A percentile compares a stretch with the other conserved stretches of the same genome.
Evolutionary conservation across 2,113 vertebrate genomes (phyloP).

Genomic region (Rousettus leschenaultii): DNA sequence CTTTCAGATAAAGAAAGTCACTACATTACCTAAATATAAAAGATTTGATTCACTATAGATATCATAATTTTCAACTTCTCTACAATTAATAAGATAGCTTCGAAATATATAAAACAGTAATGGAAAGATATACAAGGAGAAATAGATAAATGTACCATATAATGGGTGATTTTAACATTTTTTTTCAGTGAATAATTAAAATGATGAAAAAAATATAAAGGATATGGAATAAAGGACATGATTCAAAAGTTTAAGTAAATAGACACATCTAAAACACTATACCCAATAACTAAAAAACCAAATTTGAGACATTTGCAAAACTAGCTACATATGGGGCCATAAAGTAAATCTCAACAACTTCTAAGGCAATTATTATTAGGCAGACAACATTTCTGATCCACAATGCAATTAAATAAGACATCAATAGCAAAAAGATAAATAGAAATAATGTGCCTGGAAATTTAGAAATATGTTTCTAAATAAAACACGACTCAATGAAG

Average conservation of each 20-base stretch:
- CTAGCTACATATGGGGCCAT: not conserved
- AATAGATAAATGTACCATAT: not conserved
- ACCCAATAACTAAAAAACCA: not conserved
- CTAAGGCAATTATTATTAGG: not conserved
- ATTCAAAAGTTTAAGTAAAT: not conserved
- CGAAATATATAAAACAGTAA: not conserved
- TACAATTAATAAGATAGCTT: not conserved
- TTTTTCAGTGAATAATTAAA: constrained; percentile 11
- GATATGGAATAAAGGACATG: not conserved
- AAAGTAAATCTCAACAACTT: not conserved
- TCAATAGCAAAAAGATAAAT: not conserved
- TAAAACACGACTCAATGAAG: not conserved
- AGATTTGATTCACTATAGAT: not conserved
- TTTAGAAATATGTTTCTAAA: not conserved
- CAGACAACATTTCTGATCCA: not conserved
- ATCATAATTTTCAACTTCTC: not conserved
- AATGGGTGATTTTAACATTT: not conserved
- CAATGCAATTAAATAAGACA: not conserved
- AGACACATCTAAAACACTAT: not conserved
- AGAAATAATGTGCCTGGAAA: constrained; percentile 15
- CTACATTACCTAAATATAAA: not conserved
- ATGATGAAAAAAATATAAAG: not conserved
- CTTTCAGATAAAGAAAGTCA: not conserved
- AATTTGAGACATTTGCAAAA: not conserved
- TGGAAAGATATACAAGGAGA: not conserved